These are phyloP conservation scores for Chaitophorus viminalis DNA, from an alignment of 2,888 invertebrate species.

Conservation along the genomic window DNA sequence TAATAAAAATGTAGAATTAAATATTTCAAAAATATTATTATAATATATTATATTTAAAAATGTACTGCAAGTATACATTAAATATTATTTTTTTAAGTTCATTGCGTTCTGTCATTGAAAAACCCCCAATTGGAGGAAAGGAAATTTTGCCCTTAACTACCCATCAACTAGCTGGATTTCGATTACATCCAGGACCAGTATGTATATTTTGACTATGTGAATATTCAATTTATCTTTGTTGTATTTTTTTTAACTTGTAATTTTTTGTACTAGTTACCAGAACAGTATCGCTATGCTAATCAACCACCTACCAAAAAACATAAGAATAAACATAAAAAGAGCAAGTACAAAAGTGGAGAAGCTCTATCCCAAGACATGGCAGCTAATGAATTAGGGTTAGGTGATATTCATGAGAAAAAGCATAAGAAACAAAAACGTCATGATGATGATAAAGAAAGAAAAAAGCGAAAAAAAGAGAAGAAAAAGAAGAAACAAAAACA, in stretches of 20 bases:
- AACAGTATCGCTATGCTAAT: slow-evolving; percentile 93
- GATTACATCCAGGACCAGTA: slow-evolving; percentile 93
- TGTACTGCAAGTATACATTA: not conserved
- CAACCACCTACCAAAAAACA: slow-evolving; percentile 92
- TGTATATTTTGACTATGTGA: slow-evolving; percentile 65
- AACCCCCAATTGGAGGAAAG: slow-evolving; percentile 92
- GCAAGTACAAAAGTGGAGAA: slow-evolving; percentile 89
- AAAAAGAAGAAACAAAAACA: slow-evolving; percentile 94
- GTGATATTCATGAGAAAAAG: slow-evolving; percentile 91
- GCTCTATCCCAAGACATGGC: slow-evolving; percentile 79
- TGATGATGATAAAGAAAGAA: slow-evolving; percentile 92
- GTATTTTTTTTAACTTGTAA: not conserved
- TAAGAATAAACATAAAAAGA: slow-evolving; percentile 95
- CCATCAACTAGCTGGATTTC: slow-evolving; percentile 90
- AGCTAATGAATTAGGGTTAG: slow-evolving; percentile 66
- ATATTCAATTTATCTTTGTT: not conserved
- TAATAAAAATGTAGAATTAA: too few relatives aligned
- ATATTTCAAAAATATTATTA: too few relatives aligned
- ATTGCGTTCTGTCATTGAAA: slow-evolving; percentile 91
- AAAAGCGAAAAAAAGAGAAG: slow-evolving; percentile 94
- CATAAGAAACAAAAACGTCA: slow-evolving; percentile 94
- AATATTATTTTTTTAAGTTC: slow-evolving; percentile 74
- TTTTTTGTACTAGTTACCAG: slow-evolving; percentile 75
- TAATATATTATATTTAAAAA: not conserved
- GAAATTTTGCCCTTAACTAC: slow-evolving; percentile 87